phyloP scores from a whole-genome alignment of 92 coral and sea anemone genomes.

The Actinernus sp. region DNA sequence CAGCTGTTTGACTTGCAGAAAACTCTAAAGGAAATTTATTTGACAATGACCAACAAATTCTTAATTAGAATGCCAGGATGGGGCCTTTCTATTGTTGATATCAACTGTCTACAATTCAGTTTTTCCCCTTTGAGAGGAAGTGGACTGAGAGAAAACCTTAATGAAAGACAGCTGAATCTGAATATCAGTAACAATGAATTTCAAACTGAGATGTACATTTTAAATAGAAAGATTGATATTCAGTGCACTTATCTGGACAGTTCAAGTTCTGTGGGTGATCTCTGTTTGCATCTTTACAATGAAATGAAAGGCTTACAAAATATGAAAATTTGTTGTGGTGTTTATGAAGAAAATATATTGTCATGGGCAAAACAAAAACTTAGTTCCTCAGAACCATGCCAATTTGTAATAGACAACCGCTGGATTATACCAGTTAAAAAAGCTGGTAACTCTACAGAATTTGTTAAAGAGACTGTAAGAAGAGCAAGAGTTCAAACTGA shows the following conservation, averaged over 20 bases:
- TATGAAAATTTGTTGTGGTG: background rate
- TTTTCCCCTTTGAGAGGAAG: background rate
- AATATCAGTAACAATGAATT: background rate
- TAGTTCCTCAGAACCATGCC: background rate
- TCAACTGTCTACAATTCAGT: background rate
- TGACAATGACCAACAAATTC: background rate
- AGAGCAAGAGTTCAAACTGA: too few species aligned
- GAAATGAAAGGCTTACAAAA: background rate
- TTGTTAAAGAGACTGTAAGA: background rate
- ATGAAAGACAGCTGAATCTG: background rate
- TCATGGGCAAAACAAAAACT: background rate
- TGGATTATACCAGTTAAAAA: background rate
- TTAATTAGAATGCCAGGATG: background rate
- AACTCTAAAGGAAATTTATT: too few species aligned
- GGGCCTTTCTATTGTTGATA: background rate
- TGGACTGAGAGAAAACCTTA: background rate
- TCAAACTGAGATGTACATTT: background rate
- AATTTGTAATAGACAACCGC: background rate
- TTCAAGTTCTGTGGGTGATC: background rate
- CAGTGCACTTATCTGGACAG: background rate
- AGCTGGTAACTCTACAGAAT: too few species aligned
- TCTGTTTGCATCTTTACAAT: background rate
- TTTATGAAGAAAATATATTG: background rate
- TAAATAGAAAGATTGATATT: background rate
- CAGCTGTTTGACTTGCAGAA: background rate